These are phyloP conservation scores for Scaptodrosophila latifasciaeformis DNA, from an alignment of 2,888 invertebrate genomes.

Conservation along the genomic window DNA sequence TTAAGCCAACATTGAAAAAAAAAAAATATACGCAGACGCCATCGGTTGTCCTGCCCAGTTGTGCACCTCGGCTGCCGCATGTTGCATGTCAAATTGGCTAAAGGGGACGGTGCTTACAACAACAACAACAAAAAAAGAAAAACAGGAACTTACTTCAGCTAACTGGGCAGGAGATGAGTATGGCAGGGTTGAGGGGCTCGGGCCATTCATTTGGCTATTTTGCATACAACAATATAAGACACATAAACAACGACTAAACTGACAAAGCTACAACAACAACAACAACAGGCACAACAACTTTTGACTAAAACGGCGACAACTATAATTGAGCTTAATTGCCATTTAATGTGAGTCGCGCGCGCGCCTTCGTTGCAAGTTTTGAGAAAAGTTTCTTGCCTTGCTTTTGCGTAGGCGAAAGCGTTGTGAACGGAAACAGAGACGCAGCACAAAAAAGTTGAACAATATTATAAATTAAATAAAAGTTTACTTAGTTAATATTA, in stretches of 20 bases:
- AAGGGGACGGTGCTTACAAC: conserved; percentile 34
- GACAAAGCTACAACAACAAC: conserved; percentile 1
- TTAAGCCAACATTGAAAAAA: conserved; percentile 22
- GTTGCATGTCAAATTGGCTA: conserved; percentile 35
- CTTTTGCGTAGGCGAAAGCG: background rate
- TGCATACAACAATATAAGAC: conserved; percentile 50
- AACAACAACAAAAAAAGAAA: conserved; percentile 26
- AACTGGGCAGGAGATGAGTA: background rate
- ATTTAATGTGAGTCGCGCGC: conserved; percentile 51
- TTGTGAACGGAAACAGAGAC: conserved; percentile 11
- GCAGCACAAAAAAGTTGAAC: background rate
- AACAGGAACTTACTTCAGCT: conserved; percentile 55
- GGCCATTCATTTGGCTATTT: conserved; percentile 40
- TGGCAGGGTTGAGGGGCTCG: conserved; percentile 1
- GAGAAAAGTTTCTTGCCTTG: background rate
- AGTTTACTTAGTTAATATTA: too few species aligned
- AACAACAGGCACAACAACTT: conserved; percentile 46
- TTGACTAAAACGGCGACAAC: conserved; percentile 65
- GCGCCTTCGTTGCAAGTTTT: background rate
- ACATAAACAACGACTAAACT: conserved; percentile 29
- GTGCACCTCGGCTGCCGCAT: conserved; percentile 4
- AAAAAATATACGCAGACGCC: conserved; percentile 22
- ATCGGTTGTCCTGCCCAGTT: conserved; percentile 39
- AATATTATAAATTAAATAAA: background rate
- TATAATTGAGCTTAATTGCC: conserved; percentile 69